These are phyloP conservation scores for Saccostrea glomerata DNA, from an alignment of 1,140 invertebrate genomes.

Conservation along the genomic window DNA sequence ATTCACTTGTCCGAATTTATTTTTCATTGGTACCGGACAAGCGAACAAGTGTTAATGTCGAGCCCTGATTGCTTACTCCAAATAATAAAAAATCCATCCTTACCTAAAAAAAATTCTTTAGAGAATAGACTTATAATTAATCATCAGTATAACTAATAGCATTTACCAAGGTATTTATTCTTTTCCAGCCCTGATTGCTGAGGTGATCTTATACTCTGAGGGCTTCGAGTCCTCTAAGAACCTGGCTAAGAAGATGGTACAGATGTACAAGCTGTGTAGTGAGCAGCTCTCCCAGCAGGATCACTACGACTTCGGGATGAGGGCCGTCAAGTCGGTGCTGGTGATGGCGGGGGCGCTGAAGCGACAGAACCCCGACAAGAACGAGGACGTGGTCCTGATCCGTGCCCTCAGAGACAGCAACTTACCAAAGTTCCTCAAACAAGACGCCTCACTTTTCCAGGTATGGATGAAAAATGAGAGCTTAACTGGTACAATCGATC, in stretches of 20 bases:
- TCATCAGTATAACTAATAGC: no score
- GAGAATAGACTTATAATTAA: no score
- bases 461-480: no score
- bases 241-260: constrained; percentile 92
- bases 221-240: constrained; percentile 93
- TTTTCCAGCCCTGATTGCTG: constrained; percentile 88
- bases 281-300: constrained; percentile 95
- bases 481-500: no score
- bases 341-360: constrained; percentile 80
- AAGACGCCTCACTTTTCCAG: constrained; percentile 79
- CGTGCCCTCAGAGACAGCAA: constrained; percentile 79
- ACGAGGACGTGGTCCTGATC: constrained; percentile 79
- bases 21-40: no score
- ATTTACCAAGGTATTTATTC: not conserved
- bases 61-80: no score
- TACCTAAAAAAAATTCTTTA: no score
- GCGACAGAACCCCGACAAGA: constrained; percentile 79
- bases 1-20: no score
- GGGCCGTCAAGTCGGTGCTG: constrained; percentile 83
- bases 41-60: no score
- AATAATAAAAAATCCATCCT: no score
- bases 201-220: constrained; percentile 94
- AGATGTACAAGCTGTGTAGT: constrained; percentile 94
- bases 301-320: constrained; percentile 95
- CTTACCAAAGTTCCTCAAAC: constrained; percentile 79